Percentiles rank a stretch among this genome's conserved stretches.
Evolutionary conservation across 2,797 vertebrate species (phyloP).

Genomic region (Lepus oiostolus): DNA sequence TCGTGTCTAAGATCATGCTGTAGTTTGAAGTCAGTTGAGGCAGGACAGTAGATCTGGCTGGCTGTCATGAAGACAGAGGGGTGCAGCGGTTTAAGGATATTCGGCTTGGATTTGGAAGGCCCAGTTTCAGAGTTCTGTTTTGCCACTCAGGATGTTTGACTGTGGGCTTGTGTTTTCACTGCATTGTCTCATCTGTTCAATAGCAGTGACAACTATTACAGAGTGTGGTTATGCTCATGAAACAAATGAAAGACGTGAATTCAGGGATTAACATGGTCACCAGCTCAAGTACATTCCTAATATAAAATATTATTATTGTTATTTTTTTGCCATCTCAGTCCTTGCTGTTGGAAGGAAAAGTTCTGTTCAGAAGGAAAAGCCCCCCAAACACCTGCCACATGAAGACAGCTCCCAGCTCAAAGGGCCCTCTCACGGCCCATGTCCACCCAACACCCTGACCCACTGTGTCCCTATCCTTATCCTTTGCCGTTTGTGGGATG

Average conservation of each 20-base stretch:
- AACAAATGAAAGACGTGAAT: not conserved
- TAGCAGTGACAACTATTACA: not conserved
- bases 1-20: not conserved
- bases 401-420: not conserved
- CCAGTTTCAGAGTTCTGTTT: not conserved
- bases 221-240: not conserved
- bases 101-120: conserved; percentile 2
- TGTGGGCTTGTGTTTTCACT: not conserved
- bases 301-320: not conserved
- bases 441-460: rapidly evolving
- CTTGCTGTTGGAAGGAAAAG: not conserved
- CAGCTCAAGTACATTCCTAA: not conserved
- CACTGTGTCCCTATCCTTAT: not conserved
- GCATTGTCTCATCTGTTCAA: conserved; percentile 4
- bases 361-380: not conserved
- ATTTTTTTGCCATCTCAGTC: not conserved
- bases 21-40: not conserved
- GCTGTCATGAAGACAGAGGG: not conserved
- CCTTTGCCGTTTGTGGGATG: not conserved
- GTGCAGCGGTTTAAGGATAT: not conserved
- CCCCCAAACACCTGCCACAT: not conserved
- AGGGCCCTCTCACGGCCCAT: not conserved
- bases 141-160: not conserved
- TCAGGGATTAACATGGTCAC: not conserved
- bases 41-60: not conserved